Conservation (phyloP, 2,113 vertebrate species). For the Clarias macrocephalus region DNA sequence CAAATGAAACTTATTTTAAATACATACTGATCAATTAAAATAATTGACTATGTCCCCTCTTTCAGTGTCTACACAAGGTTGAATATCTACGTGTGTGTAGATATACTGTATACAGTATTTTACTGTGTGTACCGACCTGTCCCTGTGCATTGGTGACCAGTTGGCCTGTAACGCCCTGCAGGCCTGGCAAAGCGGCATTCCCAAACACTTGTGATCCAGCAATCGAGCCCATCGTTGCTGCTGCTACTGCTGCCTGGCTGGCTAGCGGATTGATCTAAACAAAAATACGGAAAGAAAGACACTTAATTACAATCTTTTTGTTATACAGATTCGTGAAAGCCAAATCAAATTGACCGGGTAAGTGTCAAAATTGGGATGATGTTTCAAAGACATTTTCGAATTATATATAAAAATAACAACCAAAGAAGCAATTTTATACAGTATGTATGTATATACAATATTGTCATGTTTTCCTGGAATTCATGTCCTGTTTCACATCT, state of each 20-base stretch:
- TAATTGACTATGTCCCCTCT: neutral
- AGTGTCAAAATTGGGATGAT: neutral
- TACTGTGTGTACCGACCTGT: conserved; percentile 85
- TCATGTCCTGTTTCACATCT: neutral
- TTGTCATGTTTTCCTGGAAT: neutral
- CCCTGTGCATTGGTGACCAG: conserved; percentile 99
- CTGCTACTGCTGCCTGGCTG: conserved; percentile 90
- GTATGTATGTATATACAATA: neutral
- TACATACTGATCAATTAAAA: neutral
- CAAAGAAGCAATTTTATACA: neutral
- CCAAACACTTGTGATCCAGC: conserved; percentile 93
- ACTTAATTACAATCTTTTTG: neutral
- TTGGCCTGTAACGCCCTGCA: conserved; percentile 95
- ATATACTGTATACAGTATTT: no score
- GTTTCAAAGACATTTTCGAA: neutral
- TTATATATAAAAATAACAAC: neutral
- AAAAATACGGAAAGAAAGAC: conserved; percentile 22
- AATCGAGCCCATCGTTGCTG: conserved; percentile 93
- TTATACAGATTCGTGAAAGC: neutral
- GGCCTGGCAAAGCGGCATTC: conserved; percentile 87
- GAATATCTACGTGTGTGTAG: neutral
- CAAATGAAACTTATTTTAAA: neutral
- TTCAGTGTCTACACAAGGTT: neutral
- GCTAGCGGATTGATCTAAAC: conserved; percentile 92
- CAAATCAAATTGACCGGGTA: neutral